Base-by-base conservation (phyloP, 2,888 invertebrate genomes). In the Blastobasis adustella region DNA sequence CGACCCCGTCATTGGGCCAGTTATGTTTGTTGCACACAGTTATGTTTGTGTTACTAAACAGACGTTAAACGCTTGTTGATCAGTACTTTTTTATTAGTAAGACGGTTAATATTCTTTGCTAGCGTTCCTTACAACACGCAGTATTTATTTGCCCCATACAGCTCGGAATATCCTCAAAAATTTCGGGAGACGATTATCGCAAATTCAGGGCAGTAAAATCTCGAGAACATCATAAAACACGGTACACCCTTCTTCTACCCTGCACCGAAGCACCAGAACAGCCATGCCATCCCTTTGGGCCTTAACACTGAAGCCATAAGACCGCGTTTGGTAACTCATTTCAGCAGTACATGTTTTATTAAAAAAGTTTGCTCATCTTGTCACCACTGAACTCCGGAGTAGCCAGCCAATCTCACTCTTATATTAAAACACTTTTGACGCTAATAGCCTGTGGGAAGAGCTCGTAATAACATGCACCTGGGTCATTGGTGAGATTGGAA, bases 321-420 rank as follows among this genome's bases (percentile, higher is more conserved):
- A 23, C 23, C 3, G 23, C 23, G 23, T 23, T 23, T 23, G 23
- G 23, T 23, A 23, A 23, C 23, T 23, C 23, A 23, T 23, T 23
- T 23, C 45, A 51, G 52, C 50, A 58, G 69, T 71, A 74, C 71
- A 76, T 77, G 73, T 81, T 79, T 77, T 81, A 82, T 81, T 82
- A 81, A 81, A 82, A 82, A 81, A 81, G 67, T 82, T 81, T 69
- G 52, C 64, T 61, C 69, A 69, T 78, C 71, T 61, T 71, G 75
- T 74, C 76, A 71, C 73, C 75, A 63, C 70, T 66, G 70, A 61
- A 62, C 66, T 70, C 70, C 51, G 52, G 57, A 50, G 62, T 55
- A 44, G 10, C 56, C 55, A 61, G 66, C 62, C 72, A 69, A 75
- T 78, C 70, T 70, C 59, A 23, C 65, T 64, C 71, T 63, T 76